These are phyloP conservation scores for Pristiophorus japonicus DNA, from an alignment of 2,113 vertebrate genomes.

Conservation along the genomic window DNA sequence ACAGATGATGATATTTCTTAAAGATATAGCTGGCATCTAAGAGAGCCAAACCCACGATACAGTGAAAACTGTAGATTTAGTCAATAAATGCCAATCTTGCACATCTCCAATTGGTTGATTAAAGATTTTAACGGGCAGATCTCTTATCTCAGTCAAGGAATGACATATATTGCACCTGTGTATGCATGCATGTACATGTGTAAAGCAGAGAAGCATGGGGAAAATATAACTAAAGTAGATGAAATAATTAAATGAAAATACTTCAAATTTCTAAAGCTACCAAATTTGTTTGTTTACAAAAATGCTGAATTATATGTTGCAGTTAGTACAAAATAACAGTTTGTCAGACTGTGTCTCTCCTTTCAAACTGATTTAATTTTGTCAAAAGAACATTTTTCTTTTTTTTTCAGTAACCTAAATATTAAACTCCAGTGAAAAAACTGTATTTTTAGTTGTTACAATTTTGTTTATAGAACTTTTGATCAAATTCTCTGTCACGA, in stretches of 20 bases:
- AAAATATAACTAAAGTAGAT: background rate
- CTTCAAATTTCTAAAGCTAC: background rate
- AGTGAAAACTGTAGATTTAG: background rate
- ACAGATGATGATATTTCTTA: background rate
- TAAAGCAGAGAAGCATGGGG: background rate
- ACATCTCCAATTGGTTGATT: background rate
- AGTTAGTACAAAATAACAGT: background rate
- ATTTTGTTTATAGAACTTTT: background rate
- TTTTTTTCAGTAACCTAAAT: background rate
- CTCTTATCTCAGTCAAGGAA: background rate
- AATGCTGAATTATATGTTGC: background rate
- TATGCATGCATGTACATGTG: background rate
- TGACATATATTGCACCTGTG: background rate
- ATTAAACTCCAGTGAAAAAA: background rate
- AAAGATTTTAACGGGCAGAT: background rate
- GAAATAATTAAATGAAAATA: background rate
- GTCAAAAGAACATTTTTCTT: background rate
- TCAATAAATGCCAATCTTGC: background rate
- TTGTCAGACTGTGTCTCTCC: background rate
- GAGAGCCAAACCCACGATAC: background rate
- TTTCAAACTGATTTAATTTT: background rate
- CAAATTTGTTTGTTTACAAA: background rate
- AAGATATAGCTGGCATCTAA: background rate
- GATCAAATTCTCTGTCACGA: background rate
- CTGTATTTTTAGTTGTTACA: too few species aligned